phyloP scores from a whole-genome alignment of 2,888 invertebrate genomes.

The Chesias legatella region DNA sequence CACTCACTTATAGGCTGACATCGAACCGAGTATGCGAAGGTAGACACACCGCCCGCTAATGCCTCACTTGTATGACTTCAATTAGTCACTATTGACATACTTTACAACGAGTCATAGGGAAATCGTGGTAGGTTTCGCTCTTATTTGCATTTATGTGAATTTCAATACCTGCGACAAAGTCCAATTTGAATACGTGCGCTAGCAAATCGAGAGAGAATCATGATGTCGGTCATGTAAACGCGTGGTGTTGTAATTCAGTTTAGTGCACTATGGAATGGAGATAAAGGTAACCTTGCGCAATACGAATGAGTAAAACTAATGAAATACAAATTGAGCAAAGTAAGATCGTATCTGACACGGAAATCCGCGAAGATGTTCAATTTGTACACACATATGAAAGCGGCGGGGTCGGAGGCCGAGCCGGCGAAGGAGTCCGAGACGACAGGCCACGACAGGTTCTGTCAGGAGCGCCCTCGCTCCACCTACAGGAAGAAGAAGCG shows the following conservation, averaged over 20 bases:
- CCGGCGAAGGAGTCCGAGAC: slow-evolving; percentile 80
- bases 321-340: slow-evolving; percentile 41
- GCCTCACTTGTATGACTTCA: slow-evolving; percentile 60
- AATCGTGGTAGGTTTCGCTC: slow-evolving; percentile 35
- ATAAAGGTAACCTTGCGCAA: background rate
- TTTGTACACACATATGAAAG: slow-evolving; percentile 84
- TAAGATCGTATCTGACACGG: slow-evolving; percentile 39
- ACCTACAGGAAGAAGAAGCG: slow-evolving; percentile 78
- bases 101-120: slow-evolving; percentile 41
- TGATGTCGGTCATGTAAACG: slow-evolving; percentile 2
- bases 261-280: background rate
- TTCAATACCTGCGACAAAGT: slow-evolving; percentile 3
- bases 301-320: slow-evolving; percentile 33
- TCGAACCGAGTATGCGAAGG: slow-evolving; percentile 19
- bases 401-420: slow-evolving; percentile 76
- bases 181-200: background rate
- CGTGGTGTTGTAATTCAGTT: background rate
- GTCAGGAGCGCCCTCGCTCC: slow-evolving; percentile 82
- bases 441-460: slow-evolving; percentile 91
- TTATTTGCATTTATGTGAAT: slow-evolving; percentile 20
- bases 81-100: slow-evolving; percentile 68
- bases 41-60: slow-evolving; percentile 51
- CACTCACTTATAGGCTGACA: slow-evolving; percentile 29
- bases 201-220: background rate
- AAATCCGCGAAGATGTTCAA: slow-evolving; percentile 84